Evolutionary conservation across 2,797 vertebrate genomes (phyloP), one percentile per base, ranked within the genome.

Genomic region (Sebastes kiyomatsui): DNA sequence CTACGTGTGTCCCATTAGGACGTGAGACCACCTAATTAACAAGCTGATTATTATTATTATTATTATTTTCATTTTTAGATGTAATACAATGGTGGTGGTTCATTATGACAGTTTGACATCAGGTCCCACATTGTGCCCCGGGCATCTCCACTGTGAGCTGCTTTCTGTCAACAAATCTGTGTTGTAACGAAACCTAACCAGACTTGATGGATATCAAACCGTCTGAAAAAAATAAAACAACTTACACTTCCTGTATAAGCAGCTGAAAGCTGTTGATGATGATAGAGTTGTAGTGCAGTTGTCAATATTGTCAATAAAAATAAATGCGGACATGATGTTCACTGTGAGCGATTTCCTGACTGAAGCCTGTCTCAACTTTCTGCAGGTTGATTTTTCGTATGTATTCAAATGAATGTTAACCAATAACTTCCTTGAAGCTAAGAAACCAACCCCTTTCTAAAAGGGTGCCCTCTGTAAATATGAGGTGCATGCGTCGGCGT

Each of bases 1-100:
- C 22, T 35, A 30, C 60, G 42, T 46, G 35, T 46, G 35, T 46
- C 38, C 56, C 11, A 72, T 62, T 59, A 62, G 54, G 18, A 77
- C 23, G 33, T 11, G 11, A 67, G 74, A 64, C 30, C 30, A 71
- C 60, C 68, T 69, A 68, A 67, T 78, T 84, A 81, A 79, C 54
- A 62, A 14, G 74, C 16, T 7, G 3, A 75, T 81, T 67, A 30
- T 23, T 13, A 28, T 79, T 67, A 25, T 38, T 38, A 38, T 23
- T 18, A 28, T 28, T 25, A 18, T 7, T 30, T 9, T 20, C 7
- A 16, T 25, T 20, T 79, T 66, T 49, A 49, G 46, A 62, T 72
- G 25, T 22, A 58, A 61, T 60, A 61, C 25, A 71, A 13, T 35
- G 22, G 27, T 14, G 33, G 56, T 22, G 59, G 28, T n/a, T 78